Conservation (phyloP, 2,888 invertebrate genomes). For the Junonia oenone region DNA sequence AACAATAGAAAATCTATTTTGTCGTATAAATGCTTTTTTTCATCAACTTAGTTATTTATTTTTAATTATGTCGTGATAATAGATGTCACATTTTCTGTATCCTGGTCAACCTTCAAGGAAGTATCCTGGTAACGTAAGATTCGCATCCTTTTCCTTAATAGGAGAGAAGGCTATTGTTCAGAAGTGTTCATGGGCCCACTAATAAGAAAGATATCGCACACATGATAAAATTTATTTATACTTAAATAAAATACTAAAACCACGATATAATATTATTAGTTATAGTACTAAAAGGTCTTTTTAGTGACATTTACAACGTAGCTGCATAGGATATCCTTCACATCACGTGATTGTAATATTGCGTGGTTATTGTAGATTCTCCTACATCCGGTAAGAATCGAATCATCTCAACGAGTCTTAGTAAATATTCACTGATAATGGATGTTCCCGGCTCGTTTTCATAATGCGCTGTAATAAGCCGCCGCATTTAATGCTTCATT, state of each 20-base stretch:
- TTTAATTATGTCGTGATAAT: too few relatives aligned
- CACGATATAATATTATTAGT: too few relatives aligned
- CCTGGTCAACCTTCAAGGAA: too few relatives aligned
- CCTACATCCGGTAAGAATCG: neutral
- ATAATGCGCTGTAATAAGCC: constrained; percentile 54
- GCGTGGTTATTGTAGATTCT: neutral
- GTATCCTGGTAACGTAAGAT: neutral
- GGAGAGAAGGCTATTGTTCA: neutral
- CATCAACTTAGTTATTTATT: too few relatives aligned
- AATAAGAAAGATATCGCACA: neutral
- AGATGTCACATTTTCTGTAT: too few relatives aligned
- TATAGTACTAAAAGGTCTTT: too few relatives aligned
- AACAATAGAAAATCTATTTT: too few relatives aligned
- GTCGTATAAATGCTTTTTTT: too few relatives aligned
- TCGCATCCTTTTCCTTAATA: neutral
- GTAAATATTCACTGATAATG: constrained; percentile 52
- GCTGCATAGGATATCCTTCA: too few relatives aligned
- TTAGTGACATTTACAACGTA: too few relatives aligned
- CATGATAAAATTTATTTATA: neutral
- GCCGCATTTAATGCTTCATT: constrained; percentile 51
- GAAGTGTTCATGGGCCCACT: neutral
- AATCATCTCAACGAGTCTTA: constrained; percentile 28
- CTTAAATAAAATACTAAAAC: too few relatives aligned
- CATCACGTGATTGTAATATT: too few relatives aligned
- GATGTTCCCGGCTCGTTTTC: constrained; percentile 48